Evolutionary conservation across 2,888 invertebrate species (phyloP), one percentile per base, ranked within the genome.

Genomic region (Epirrhoe tristata): DNA sequence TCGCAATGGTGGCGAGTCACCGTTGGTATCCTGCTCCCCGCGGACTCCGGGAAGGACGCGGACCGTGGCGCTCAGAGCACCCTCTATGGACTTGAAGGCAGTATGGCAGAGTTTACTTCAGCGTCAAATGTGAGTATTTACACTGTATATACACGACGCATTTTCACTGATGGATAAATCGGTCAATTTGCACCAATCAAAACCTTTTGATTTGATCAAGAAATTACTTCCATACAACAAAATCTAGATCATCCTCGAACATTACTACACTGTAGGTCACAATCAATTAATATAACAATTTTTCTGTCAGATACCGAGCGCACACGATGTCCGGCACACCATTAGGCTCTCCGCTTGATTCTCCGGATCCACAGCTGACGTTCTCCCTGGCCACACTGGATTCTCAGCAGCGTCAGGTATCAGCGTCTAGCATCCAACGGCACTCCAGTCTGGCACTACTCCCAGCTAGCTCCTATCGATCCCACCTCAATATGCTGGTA

Each of bases 91-190:
- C 84, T 89, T 97, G 48, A 98, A 98, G 84, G 97, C 98, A 46
- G 97, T 98, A 7, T 98, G 98, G 98, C 97, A 98, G 89, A 98
- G 97, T 87, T 94, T 98, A 64, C 94, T 98, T 31, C 97, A 97
- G 81, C 94, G 97, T 71, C 98, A 98, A 93, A 97, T 98, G 97
- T 97, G 89, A 96, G 96, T 94, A 48, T 43, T n/a, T n/a, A 10
- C 14, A n/a, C n/a, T n/a, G n/a, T 14, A 46, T 12, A 39, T 39
- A 10, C 5, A 39, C 36, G 6, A 10, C 8, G 39, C 12, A 10
- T 6, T 39, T 39, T 39, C 39, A 39, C 12, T 39, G 39, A 12
- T 39, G n/a, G n/a, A n/a, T n/a, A n/a, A n/a, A n/a, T n/a, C n/a
- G n/a, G n/a, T n/a, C n/a, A n/a, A n/a, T n/a, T n/a, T n/a, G n/a